Evolutionary conservation across 2,797 vertebrate species (phyloP), one percentile per base, ranked within the genome.

Genomic region (Pachyuromys duprasi): DNA sequence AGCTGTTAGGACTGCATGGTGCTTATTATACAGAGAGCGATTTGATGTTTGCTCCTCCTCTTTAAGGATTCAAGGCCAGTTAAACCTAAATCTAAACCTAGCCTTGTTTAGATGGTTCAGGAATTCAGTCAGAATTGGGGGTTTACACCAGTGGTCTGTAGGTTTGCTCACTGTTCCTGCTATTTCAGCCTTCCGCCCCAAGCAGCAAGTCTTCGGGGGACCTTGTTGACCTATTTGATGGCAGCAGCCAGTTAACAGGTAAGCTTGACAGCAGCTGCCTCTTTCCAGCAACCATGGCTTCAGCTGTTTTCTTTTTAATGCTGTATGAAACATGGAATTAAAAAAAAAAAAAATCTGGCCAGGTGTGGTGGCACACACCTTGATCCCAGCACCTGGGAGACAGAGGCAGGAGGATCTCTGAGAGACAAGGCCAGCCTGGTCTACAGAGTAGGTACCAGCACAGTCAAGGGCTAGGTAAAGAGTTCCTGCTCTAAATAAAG

Each of bases 171-270:
- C 70, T 95, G 2, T 93, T 17, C 98, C 36, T 97, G 11, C 42
- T 65, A n/a, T 96, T 96, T 97, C 97, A 99, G 99, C 98, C 98
- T 57, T 98, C 99, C 98, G 98, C 99, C 67, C 98, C 98, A 96
- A 97, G 98, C 67, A 98, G 98, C 97, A 99, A 99, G 97, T 98
- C 99, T 0, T 98, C 98, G 75, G 98, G 98, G 7, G 99, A 98
- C 94, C 98, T 99, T 82, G 99, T 99, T 90, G 99, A 99, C 97
- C 98, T 99, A 33, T 99, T 99, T 98, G 99, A 99, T 95, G 99
- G 99, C 96, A 93, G 99, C 55, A 98, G 98, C 97, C 99, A 99
- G 83, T 98, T 99, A 89, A 89, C 99, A 99, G 99, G 99, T 99
- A 98, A 95, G 96, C 31, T 79, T 14, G 26, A 67, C 9, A 67